Conservation (phyloP, 1,140 invertebrate species). For the Drosophila ironensis region DNA sequence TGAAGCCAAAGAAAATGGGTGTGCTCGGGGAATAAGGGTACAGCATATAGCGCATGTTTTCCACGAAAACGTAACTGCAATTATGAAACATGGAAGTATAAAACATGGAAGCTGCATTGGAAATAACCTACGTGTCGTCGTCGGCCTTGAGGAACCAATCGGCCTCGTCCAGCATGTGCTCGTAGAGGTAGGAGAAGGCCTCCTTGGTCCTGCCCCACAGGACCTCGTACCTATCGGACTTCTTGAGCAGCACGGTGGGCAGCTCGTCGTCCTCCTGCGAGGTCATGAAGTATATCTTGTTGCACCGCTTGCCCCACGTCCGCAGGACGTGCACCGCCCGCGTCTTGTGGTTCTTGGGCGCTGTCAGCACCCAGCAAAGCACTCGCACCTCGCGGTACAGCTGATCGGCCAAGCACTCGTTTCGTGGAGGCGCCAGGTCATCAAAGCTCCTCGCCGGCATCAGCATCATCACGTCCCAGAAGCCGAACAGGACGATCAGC, state of each 20-base stretch:
- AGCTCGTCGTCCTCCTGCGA: constrained; percentile 85
- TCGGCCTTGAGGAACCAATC: constrained; percentile 98
- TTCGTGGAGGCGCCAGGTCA: not conserved
- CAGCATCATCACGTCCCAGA: constrained; percentile 53
- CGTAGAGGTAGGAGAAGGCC: constrained; percentile 93
- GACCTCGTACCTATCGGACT: constrained; percentile 92
- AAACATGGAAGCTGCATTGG: too few species aligned
- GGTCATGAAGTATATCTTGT: constrained; percentile 94
- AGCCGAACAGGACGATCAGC: constrained; percentile 31
- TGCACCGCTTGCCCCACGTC: constrained; percentile 97
- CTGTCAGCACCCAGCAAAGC: constrained; percentile 97
- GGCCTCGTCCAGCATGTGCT: constrained; percentile 89
- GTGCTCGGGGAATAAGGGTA: constrained; percentile 86
- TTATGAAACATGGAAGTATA: too few species aligned
- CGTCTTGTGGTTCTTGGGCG: constrained; percentile 92
- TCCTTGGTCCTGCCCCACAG: constrained; percentile 98
- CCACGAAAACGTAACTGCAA: constrained; percentile 89
- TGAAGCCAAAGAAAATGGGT: constrained; percentile 93
- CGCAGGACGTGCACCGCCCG: constrained; percentile 95
- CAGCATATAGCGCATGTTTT: constrained; percentile 95
- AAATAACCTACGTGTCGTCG: constrained; percentile 95
- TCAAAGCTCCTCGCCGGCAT: not conserved
- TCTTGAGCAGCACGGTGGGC: constrained; percentile 84
- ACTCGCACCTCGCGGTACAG: constrained; percentile 87
- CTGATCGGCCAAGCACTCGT: constrained; percentile 26